Conservation (phyloP, 1,140 invertebrate genomes). For the Amyelois transitella region DNA sequence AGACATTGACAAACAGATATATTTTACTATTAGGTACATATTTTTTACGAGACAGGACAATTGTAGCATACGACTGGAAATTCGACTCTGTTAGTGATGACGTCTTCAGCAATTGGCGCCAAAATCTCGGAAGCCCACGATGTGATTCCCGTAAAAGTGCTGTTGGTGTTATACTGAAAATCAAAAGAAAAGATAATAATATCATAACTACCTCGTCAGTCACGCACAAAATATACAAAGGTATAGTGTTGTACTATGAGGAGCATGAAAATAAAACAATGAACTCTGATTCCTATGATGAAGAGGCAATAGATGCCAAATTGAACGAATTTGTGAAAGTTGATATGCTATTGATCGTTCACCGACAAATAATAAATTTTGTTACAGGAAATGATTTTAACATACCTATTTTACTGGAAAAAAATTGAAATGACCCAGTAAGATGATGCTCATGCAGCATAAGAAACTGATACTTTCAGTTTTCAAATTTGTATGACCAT, state of each 20-base stretch:
- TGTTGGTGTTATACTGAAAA: constrained; percentile 21
- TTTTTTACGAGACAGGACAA: constrained; percentile 17
- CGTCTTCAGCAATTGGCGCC: constrained; percentile 27
- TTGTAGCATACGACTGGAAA: constrained; percentile 46
- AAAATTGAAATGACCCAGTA: neutral
- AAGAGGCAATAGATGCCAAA: too few relatives aligned
- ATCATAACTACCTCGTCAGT: too few relatives aligned
- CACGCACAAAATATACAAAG: too few relatives aligned
- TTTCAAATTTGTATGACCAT: neutral
- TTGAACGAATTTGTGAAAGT: too few relatives aligned
- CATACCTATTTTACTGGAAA: neutral
- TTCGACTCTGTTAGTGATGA: constrained; percentile 23
- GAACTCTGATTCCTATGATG: too few relatives aligned
- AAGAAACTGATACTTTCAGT: neutral
- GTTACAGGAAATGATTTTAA: neutral
- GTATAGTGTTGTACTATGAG: too few relatives aligned
- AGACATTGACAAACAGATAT: too few relatives aligned
- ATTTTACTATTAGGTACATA: neutral
- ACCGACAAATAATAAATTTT: too few relatives aligned
- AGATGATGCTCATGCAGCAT: neutral
- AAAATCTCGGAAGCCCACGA: constrained; percentile 31
- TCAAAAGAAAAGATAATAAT: too few relatives aligned
- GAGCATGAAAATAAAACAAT: too few relatives aligned
- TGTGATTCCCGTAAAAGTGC: constrained; percentile 13
- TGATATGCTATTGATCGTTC: too few relatives aligned